Evolutionary conservation across 2,113 vertebrate species (phyloP), one percentile per base, ranked within the genome.

Genomic region (Pyrgilauda ruficollis): DNA sequence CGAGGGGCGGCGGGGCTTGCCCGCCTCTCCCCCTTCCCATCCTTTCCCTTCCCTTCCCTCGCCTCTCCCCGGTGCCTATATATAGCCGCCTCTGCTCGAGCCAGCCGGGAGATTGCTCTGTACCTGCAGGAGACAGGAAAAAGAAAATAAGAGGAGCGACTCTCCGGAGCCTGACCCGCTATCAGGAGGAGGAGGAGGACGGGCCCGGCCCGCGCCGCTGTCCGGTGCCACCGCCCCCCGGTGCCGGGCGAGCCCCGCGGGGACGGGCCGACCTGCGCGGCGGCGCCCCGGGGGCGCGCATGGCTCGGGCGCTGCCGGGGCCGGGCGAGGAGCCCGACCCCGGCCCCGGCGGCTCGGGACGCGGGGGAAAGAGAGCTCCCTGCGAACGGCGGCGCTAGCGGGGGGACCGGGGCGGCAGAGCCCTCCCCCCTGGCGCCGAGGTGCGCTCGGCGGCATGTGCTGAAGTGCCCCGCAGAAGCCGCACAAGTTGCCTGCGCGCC

Each of bases 1-100:
- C 56, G 75, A 80, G 92, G 85, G 93, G 90, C 87, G 91, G 90
- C 62, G 89, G 93, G 93, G 85, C 69, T 94, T 81, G 80, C 89
- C 89, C 93, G 85, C 89, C 93, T 86, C 85, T 81, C 76, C 90
- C 70, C 59, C 81, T 88, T 91, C 84, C 74, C 74, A 69, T 90
- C 92, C 64, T 68, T 52, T 90, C 87, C 55, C 44, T 78, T 93
- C 75, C 80, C 55, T 64, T 56, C 33, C 55, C 21, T 56, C 59
- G 81, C 64, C 86, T 68, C 82, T 93, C 93, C 86, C 87, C 77
- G 87, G 82, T 95, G 94, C 94, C 87, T 93, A 95, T 95, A 95
- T 95, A 95, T 93, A 95, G 67, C 94, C 41, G 90, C 67, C 77
- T 58, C 87, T 87, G 83, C 87, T 59, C 82, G 46, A 93, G 78